phyloP scores from a whole-genome alignment of 1,140 invertebrate species.

The Branchinecta lynchi region DNA sequence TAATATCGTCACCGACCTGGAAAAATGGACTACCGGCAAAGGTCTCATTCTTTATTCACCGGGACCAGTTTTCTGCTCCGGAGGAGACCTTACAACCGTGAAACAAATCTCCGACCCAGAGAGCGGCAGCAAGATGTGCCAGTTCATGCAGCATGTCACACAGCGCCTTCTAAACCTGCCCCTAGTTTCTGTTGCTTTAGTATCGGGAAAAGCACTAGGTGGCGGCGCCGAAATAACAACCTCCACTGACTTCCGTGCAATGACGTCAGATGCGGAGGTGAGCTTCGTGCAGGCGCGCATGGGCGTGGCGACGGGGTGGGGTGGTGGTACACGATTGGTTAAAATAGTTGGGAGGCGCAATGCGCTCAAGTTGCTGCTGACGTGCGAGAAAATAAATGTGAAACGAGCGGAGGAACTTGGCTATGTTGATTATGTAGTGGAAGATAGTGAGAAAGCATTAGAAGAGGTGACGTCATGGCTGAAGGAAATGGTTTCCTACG shows the following conservation, averaged over 20 bases:
- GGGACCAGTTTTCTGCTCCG: slow-evolving; percentile 41
- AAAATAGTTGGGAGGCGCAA: slow-evolving; percentile 32
- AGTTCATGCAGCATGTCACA: slow-evolving; percentile 38
- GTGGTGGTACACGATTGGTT: slow-evolving; percentile 36
- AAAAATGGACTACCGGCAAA: slow-evolving; percentile 38
- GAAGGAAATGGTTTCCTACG: slow-evolving; percentile 24
- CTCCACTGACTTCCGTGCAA: slow-evolving; percentile 40
- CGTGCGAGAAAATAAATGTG: slow-evolving; percentile 30
- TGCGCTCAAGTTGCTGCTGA: slow-evolving; percentile 35
- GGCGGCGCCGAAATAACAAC: slow-evolving; percentile 43
- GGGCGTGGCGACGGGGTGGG: slow-evolving; percentile 43
- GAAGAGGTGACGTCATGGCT: slow-evolving; percentile 32
- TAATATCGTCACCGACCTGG: slow-evolving; percentile 33
- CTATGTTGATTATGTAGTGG: slow-evolving; percentile 28
- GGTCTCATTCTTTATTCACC: slow-evolving; percentile 37
- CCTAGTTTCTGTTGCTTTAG: slow-evolving; percentile 36
- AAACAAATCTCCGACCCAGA: slow-evolving; percentile 28
- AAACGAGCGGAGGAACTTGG: slow-evolving; percentile 32
- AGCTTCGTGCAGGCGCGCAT: slow-evolving; percentile 42
- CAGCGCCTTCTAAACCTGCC: slow-evolving; percentile 35
- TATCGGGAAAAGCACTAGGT: slow-evolving; percentile 41
- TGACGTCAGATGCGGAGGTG: slow-evolving; percentile 32
- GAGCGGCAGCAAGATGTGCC: slow-evolving; percentile 35
- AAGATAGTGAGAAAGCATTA: slow-evolving; percentile 22
- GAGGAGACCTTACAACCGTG: slow-evolving; percentile 40